Base-by-base conservation (phyloP, 1,140 invertebrate species). In the Hylyphantes graminicola region DNA sequence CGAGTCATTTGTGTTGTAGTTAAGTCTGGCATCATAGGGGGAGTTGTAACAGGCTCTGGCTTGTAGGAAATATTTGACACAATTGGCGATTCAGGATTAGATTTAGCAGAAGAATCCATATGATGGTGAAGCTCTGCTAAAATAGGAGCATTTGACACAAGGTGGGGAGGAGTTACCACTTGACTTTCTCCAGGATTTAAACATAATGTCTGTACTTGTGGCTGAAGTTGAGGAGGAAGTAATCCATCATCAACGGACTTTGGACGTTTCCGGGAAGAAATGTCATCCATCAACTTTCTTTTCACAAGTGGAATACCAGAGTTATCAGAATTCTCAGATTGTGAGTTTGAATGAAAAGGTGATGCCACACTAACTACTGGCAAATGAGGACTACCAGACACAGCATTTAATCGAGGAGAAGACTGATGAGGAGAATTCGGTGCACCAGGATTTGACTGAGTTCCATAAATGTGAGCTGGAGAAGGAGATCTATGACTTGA, bases 121-220 rank as follows among this genome's bases (percentile, higher is more conserved):
- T 2, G 65, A 67, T 17, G n/a, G 11, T 68, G 77, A 48, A 70
- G 65, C 51, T 76, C 74, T 21, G 63, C 53, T 61, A 85, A 72
- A 50, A 77, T 54, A 0, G 92, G 92, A 21, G 92, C 92, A 8
- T 88, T 87, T 7, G 90, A 90, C 59, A 94, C 91, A 15, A 94
- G 93, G 73, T 78, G 68, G 19, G 83, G 68, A 17, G 79, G 76
- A 35, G 77, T 75, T 9, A 85, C 19, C 12, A 73, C 67, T 10
- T 74, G 63, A 35, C 54, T 73, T 48, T 77, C 77, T 55, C 13
- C 11, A 70, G 76, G 2, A 57, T 84, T 80, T 12, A 63, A 17
- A 61, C 19, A 57, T 61, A 73, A 21, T 61, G 59, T 67, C 13
- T 75, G 78, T 48, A 65, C 21, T 79, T 86, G 85, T 50, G 85